These are phyloP conservation scores for Pollenia labialis DNA, from an alignment of 2,888 invertebrate species.

Conservation along the genomic window DNA sequence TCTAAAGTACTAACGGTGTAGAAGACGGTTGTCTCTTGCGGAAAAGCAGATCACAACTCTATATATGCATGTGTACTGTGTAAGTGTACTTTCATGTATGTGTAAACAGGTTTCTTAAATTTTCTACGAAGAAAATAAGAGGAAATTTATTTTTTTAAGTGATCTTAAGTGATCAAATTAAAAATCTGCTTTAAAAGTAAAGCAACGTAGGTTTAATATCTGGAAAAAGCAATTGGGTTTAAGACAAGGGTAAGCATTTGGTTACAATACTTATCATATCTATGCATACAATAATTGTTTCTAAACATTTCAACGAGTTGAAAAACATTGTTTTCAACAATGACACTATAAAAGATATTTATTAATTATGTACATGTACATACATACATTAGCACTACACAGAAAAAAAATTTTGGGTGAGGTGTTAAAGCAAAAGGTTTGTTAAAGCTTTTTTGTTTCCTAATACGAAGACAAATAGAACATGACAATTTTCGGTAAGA, in stretches of 20 bases:
- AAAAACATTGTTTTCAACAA: background rate
- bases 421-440: slow-evolving; percentile 7
- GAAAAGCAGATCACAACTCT: slow-evolving; percentile 58
- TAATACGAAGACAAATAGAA: slow-evolving; percentile 3
- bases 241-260: slow-evolving; percentile 55
- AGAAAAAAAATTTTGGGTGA: background rate
- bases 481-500: slow-evolving; percentile 59
- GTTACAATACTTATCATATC: slow-evolving; percentile 17
- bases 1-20: slow-evolving; percentile 40
- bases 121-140: slow-evolving; percentile 26
- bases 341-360: background rate
- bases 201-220: slow-evolving; percentile 20
- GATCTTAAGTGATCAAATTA: slow-evolving; percentile 1
- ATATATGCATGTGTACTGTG: slow-evolving; percentile 39
- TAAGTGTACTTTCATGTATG: slow-evolving; percentile 60
- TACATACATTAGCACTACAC: slow-evolving; percentile 3
- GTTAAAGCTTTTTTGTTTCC: background rate
- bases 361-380: background rate
- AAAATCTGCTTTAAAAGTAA: background rate
- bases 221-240: slow-evolving; percentile 29
- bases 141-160: slow-evolving; percentile 13
- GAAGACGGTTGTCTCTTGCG: slow-evolving; percentile 43
- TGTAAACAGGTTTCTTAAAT: slow-evolving; percentile 26
- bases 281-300: slow-evolving; percentile 11
- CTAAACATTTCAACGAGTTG: background rate